A percentile compares a stretch with the other conserved stretches of the same genome.
Evolutionary conservation across 2,797 vertebrate genomes (phyloP).

Genomic region (Rachycentron canadum): DNA sequence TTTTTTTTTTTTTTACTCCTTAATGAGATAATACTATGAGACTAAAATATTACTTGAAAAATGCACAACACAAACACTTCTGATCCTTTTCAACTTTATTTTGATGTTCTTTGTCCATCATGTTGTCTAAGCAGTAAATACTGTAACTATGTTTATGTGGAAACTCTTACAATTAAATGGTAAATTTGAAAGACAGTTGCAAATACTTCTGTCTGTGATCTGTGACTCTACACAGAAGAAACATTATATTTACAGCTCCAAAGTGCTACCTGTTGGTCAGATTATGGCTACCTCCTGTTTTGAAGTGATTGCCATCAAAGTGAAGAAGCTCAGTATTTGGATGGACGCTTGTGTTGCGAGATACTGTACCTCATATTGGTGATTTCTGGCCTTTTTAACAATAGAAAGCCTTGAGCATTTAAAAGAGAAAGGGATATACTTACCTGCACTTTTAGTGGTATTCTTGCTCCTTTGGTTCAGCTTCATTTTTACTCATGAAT

Average conservation of each 20-base stretch:
- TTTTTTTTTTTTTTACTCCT: background rate
- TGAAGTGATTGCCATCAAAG: slow-evolving; percentile 45
- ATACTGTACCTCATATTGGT: background rate
- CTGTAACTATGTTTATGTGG: too few relatives aligned
- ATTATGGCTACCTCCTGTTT: slow-evolving; percentile 33
- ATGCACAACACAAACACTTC: background rate
- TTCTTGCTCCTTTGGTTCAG: slow-evolving; percentile 1
- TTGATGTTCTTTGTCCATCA: too few relatives aligned
- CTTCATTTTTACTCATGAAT: slow-evolving; percentile 30
- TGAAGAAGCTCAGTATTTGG: slow-evolving; percentile 15
- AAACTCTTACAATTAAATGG: slow-evolving; percentile 40
- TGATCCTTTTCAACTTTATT: background rate
- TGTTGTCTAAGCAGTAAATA: too few relatives aligned
- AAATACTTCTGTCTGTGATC: slow-evolving; percentile 4
- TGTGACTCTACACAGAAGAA: slow-evolving; percentile 8
- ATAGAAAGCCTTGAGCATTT: background rate
- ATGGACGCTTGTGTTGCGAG: slow-evolving; percentile 8
- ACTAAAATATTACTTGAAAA: slow-evolving; percentile 24
- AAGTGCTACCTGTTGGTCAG: slow-evolving; percentile 20
- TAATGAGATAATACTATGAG: slow-evolving; percentile 13
- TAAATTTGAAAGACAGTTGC: slow-evolving; percentile 44
- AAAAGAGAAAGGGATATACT: slow-evolving; percentile 18
- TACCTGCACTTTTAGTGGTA: background rate
- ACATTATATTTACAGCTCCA: background rate
- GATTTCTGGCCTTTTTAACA: slow-evolving; percentile 32